phyloP scores from a whole-genome alignment of 2,113 vertebrate species.

The Bucco capensis region DNA sequence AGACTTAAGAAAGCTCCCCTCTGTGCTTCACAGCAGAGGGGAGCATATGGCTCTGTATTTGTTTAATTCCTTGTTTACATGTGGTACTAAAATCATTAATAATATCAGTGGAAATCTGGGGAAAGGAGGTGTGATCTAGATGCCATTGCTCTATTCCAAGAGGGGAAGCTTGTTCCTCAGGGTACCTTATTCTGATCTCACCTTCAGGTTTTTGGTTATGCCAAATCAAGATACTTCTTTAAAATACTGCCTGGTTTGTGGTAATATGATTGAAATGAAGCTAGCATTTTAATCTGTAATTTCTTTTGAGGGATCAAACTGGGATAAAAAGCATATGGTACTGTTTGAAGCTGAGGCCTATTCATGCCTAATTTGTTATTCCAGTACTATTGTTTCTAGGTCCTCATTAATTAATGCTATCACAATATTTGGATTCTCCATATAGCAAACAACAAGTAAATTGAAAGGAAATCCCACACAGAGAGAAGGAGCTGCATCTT shows the following conservation, averaged over 20 bases:
- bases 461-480: background rate
- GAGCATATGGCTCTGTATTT: background rate
- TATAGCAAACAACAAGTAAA: background rate
- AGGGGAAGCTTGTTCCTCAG: accelerated
- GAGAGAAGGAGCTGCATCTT: background rate
- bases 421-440: background rate
- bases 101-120: background rate
- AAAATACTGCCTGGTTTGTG: background rate
- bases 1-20: background rate
- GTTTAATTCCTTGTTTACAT: background rate
- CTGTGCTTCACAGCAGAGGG: background rate
- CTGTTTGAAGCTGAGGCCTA: background rate
- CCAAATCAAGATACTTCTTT: background rate
- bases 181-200: background rate
- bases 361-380: background rate
- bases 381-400: background rate
- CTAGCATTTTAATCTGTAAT: background rate
- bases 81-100: background rate
- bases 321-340: background rate
- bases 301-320: background rate
- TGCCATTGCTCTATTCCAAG: background rate
- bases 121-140: background rate
- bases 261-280: background rate
- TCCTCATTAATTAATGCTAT: background rate
- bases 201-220: background rate